These are phyloP conservation scores for Ceratosolen fusciceps DNA, from an alignment of 1,140 invertebrate genomes.

Conservation along the genomic window DNA sequence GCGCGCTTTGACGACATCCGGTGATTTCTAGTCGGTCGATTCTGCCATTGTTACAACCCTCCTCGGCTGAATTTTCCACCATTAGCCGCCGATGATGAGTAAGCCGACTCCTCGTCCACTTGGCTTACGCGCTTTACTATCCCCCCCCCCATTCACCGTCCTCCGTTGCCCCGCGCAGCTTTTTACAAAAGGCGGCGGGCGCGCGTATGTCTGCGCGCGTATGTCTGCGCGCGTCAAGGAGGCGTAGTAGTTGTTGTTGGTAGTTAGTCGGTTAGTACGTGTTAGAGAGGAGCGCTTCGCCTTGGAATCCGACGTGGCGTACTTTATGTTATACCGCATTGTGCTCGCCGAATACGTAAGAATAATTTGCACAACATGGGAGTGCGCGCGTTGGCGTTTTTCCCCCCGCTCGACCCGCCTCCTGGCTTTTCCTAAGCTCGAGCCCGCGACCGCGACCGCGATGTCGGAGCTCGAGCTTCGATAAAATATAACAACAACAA, in stretches of 20 bases:
- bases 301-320: background rate
- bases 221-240: no score
- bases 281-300: no score
- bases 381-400: background rate
- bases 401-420: background rate
- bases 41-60: background rate
- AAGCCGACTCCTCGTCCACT: background rate
- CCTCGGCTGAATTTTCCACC: background rate
- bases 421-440: background rate
- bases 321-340: background rate
- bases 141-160: no score
- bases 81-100: background rate
- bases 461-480: background rate
- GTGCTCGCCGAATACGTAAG: slow-evolving; percentile 29
- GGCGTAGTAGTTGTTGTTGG: no score
- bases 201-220: no score
- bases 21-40: slow-evolving; percentile 23
- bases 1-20: slow-evolving; percentile 46
- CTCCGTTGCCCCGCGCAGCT: no score
- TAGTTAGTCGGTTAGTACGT: no score
- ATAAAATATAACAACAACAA: no score
- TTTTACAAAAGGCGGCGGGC: no score
- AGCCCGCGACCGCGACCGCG: no score
- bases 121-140: no score
- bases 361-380: background rate